phyloP scores from a whole-genome alignment of 2,888 invertebrate genomes.

The Prenolepis imparis region DNA sequence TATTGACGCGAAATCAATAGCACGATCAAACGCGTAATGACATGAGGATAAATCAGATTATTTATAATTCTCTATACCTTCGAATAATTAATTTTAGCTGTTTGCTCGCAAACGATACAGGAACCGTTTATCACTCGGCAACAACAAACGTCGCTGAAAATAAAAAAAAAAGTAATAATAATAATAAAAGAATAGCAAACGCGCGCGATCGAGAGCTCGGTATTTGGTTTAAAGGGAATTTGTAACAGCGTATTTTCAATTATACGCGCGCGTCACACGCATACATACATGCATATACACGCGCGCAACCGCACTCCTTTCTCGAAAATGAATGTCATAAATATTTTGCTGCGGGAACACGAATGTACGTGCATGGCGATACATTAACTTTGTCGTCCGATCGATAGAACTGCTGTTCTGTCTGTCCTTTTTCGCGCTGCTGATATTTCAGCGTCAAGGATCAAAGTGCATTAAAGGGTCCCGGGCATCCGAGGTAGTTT shows the following conservation, averaged over 20 bases:
- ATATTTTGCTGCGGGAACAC: slow-evolving; percentile 39
- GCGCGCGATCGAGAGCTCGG: slow-evolving; percentile 30
- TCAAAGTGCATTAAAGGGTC: slow-evolving; percentile 53
- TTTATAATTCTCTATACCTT: slow-evolving; percentile 44
- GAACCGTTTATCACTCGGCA: slow-evolving; percentile 44
- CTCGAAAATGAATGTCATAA: slow-evolving; percentile 51
- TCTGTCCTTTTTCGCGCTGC: slow-evolving; percentile 14
- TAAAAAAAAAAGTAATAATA: slow-evolving; percentile 13
- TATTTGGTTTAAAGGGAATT: slow-evolving; percentile 53
- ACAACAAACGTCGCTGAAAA: slow-evolving; percentile 31
- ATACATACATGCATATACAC: not conserved
- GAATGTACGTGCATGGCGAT: slow-evolving; percentile 8
- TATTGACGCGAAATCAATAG: slow-evolving; percentile 46
- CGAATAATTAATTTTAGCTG: slow-evolving; percentile 47
- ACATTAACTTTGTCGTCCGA: slow-evolving; percentile 44
- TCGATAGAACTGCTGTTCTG: slow-evolving; percentile 40
- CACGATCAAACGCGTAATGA: slow-evolving; percentile 49
- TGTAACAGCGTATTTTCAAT: slow-evolving; percentile 46
- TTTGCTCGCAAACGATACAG: slow-evolving; percentile 35
- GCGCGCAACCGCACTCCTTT: not conserved
- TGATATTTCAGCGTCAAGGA: slow-evolving; percentile 52
- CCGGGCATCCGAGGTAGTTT: slow-evolving; percentile 34
- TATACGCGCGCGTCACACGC: slow-evolving; percentile 23
- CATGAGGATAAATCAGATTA: slow-evolving; percentile 38
- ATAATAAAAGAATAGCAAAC: slow-evolving; percentile 7